These are phyloP conservation scores for Sebastes diploproa DNA, from an alignment of 2,797 vertebrate genomes.

Conservation along the genomic window DNA sequence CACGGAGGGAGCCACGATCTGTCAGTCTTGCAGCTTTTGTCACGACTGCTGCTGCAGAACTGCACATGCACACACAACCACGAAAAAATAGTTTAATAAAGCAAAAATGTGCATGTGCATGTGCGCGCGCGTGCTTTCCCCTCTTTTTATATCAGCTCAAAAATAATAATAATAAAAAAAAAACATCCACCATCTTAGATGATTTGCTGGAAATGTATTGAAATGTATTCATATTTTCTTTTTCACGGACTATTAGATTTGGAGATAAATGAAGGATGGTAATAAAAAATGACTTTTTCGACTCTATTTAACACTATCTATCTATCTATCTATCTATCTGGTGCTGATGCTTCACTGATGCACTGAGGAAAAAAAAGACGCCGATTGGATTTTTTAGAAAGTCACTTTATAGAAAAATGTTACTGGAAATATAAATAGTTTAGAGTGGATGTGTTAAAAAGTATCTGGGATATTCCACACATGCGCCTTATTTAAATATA, in stretches of 20 bases:
- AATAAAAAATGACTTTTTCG: constrained; percentile 90
- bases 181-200: constrained; percentile 70
- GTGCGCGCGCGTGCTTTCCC: neutral
- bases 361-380: constrained; percentile 51
- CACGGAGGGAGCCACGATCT: constrained; percentile 74
- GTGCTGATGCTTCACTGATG: constrained; percentile 75
- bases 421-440: constrained; percentile 61
- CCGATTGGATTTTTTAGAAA: constrained; percentile 46
- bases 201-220: constrained; percentile 79
- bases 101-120: neutral
- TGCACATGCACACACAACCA: neutral
- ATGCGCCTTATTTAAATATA: constrained; percentile 39
- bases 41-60: constrained; percentile 13
- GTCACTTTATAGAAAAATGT: constrained; percentile 56
- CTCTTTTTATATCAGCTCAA: constrained; percentile 8
- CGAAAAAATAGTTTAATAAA: constrained; percentile 36
- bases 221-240: constrained; percentile 87
- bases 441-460: constrained; percentile 58
- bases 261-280: constrained; percentile 87
- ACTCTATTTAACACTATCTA: constrained; percentile 88
- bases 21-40: constrained; percentile 70
- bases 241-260: constrained; percentile 89
- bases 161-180: neutral
- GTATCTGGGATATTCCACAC: constrained; percentile 20
- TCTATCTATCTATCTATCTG: constrained; percentile 61